Evolutionary conservation across 2,888 invertebrate species (phyloP).

Genomic region (Taphrorychus bicolor): DNA sequence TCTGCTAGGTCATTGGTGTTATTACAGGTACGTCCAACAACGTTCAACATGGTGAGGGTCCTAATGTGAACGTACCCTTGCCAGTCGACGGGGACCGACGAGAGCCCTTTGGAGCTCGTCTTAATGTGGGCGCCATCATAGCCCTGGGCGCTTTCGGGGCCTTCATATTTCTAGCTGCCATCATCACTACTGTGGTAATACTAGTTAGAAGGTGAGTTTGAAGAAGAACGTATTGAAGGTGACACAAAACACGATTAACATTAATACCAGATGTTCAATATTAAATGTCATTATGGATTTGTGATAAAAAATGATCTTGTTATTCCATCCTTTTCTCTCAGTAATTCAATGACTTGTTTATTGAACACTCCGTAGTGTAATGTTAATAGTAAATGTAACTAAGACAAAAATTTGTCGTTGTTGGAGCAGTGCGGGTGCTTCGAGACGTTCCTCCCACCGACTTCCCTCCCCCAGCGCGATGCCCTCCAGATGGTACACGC

Average conservation of each 20-base stretch:
- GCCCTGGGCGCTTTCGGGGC: conserved; percentile 91
- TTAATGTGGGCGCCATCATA: conserved; percentile 87
- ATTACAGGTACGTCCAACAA: conserved; percentile 53
- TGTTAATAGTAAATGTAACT: too few relatives aligned
- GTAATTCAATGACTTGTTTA: too few relatives aligned
- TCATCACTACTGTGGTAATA: conserved; percentile 88
- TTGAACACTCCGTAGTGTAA: too few relatives aligned
- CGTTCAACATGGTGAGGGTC: conserved; percentile 69
- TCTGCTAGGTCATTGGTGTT: too few relatives aligned
- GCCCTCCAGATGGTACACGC: conserved; percentile 87
- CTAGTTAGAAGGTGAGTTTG: conserved; percentile 87
- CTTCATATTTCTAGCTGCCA: conserved; percentile 86
- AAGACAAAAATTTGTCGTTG: conserved; percentile 12
- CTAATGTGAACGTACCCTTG: conserved; percentile 71
- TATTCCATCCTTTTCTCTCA: too few relatives aligned
- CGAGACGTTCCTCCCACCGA: conserved; percentile 60
- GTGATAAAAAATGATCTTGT: too few relatives aligned
- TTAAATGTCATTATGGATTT: too few relatives aligned
- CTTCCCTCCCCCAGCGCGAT: conserved; percentile 65
- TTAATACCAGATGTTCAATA: too few relatives aligned
- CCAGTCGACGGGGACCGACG: conserved; percentile 67
- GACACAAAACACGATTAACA: too few relatives aligned
- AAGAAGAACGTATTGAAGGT: too few relatives aligned
- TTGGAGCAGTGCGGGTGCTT: conserved; percentile 57
- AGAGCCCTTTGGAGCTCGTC: conserved; percentile 70